Conservation (phyloP, 2,797 vertebrate genomes). For the Lutjanus campechanus region DNA sequence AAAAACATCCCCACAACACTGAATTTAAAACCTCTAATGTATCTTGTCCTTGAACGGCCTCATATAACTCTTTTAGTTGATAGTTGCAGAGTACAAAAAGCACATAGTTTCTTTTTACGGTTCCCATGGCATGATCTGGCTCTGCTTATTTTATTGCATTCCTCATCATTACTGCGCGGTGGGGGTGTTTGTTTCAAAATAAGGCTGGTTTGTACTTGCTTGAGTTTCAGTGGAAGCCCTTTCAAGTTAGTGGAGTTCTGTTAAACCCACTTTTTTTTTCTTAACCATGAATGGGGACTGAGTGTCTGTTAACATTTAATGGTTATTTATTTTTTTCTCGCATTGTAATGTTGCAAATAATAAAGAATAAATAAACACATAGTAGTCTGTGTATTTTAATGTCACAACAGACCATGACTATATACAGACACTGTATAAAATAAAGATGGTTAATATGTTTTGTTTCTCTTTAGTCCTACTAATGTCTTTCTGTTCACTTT, state of each 20-base stretch:
- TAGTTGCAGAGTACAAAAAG: slow-evolving; percentile 32
- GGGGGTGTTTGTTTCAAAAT: slow-evolving; percentile 59
- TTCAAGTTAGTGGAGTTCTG: slow-evolving; percentile 2
- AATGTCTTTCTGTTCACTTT: slow-evolving; percentile 53
- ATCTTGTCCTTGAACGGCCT: slow-evolving; percentile 37
- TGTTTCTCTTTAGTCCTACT: slow-evolving; percentile 8
- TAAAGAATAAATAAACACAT: not conserved
- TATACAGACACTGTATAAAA: not conserved
- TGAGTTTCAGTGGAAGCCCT: slow-evolving; percentile 30
- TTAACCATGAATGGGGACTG: too few species aligned
- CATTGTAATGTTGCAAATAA: not conserved
- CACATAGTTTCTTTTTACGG: slow-evolving; percentile 38
- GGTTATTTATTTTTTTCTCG: not conserved
- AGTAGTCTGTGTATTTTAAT: not conserved
- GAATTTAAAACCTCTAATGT: slow-evolving; percentile 21
- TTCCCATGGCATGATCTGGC: slow-evolving; percentile 41
- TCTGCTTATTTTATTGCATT: slow-evolving; percentile 67
- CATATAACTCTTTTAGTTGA: slow-evolving; percentile 10
- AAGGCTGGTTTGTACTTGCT: slow-evolving; percentile 52
- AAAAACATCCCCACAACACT: not conserved
- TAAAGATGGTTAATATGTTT: not conserved
- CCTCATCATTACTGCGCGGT: slow-evolving; percentile 38
- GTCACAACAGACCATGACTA: slow-evolving; percentile 1
- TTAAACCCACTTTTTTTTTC: slow-evolving; percentile 1
- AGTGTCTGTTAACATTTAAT: not conserved